A percentile compares a stretch with the other conserved stretches of the same genome.
These are phyloP conservation scores for Plodia interpunctella DNA, from an alignment of 1,140 invertebrate genomes.

Conservation along the genomic window DNA sequence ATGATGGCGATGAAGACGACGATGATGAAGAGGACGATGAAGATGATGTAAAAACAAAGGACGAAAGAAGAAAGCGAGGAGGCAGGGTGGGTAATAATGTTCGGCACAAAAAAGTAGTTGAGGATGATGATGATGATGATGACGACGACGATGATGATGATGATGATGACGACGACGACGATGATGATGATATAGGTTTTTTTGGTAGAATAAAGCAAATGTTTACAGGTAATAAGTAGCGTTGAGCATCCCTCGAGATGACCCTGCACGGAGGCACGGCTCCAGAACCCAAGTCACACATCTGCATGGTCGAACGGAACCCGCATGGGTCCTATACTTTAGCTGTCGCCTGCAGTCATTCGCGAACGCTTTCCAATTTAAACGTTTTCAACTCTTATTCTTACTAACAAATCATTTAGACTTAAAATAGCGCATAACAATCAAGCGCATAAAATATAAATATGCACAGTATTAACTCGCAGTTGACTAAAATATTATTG, in stretches of 20 bases:
- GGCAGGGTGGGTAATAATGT: slow-evolving; percentile 24
- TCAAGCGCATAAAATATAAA: slow-evolving; percentile 49
- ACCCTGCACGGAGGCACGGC: slow-evolving; percentile 64
- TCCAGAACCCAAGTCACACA: slow-evolving; percentile 55
- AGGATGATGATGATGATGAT: slow-evolving; percentile 73
- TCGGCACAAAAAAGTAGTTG: slow-evolving; percentile 33
- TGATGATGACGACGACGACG: slow-evolving; percentile 66
- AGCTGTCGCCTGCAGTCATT: slow-evolving; percentile 77
- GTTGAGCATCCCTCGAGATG: slow-evolving; percentile 53
- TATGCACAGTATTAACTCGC: slow-evolving; percentile 68
- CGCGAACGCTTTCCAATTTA: slow-evolving; percentile 69
- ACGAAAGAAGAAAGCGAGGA: slow-evolving; percentile 48
- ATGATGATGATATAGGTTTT: slow-evolving; percentile 76
- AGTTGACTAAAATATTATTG: slow-evolving; percentile 54
- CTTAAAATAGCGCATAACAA: slow-evolving; percentile 56
- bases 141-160: slow-evolving; percentile 64
- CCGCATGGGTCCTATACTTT: slow-evolving; percentile 64
- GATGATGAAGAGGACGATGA: slow-evolving; percentile 66
- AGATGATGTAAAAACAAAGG: slow-evolving; percentile 74
- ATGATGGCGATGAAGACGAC: slow-evolving; percentile 76
- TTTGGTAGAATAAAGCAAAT: slow-evolving; percentile 71
- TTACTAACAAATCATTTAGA: slow-evolving; percentile 72
- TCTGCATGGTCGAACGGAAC: slow-evolving; percentile 71
- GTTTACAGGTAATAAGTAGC: slow-evolving; percentile 73
- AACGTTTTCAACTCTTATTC: slow-evolving; percentile 65